Base-by-base conservation (phyloP, 2,797 vertebrate genomes). In the Hoplostethus mediterraneus region DNA sequence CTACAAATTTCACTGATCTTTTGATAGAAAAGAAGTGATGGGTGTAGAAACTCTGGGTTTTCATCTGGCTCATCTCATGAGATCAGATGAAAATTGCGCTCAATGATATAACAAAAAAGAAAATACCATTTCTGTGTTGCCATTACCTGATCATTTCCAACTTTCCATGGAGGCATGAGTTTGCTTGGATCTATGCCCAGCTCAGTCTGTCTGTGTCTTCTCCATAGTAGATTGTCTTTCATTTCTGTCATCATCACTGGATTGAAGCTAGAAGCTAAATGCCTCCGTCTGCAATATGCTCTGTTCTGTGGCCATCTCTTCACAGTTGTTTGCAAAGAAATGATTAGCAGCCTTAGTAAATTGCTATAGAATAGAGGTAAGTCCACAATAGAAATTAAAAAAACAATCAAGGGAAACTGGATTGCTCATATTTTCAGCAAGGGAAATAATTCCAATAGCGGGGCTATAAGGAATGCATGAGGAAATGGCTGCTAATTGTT, bases 401-500 rank as follows among this genome's bases (percentile, higher is more conserved):
- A 55, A 28, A 16, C 13, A 33, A 14, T 55, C 7, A 14, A 0
- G 30, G 53, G 5, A 31, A 31, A 6, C 13, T 40, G 25, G 66
- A 36, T 31, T 47, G 14, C 9, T 45, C 21, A n/a, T 51, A 59
- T 67, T 68, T 62, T 36, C 64, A 77, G 64, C 49, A 4, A 63
- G 33, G 61, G 65, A 52, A 67, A 56, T 61, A 0, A 58, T 70
- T 78, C 75, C 57, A 42, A 30, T 40, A 55, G 48, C 14, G 40
- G 63, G 52, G 55, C 58, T 73, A 16, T 66, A 55, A 68, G 73
- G 52, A 77, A 77, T 74, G 58, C 55, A 79, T 62, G 71, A 72
- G 54, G 64, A 77, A 83, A 93, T 80, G 94, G 94, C 96, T 96
- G 97, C 96, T 97, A 96, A 98, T 94, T 96, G 83, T 95, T 98